Evolutionary conservation across 2,888 invertebrate species (phyloP).

Genomic region (Volucella bombylans): DNA sequence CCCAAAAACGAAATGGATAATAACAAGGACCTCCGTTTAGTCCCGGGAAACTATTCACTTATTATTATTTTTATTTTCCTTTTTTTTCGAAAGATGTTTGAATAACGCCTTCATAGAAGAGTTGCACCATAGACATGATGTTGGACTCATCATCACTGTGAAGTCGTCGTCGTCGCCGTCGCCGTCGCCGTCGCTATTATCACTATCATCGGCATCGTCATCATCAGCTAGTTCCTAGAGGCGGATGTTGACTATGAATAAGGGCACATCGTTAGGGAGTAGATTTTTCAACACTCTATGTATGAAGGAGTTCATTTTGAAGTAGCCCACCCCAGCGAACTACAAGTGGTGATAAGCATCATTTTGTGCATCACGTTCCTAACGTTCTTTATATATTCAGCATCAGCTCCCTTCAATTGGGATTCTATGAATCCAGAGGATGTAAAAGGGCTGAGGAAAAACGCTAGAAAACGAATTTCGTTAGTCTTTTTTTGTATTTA

Average conservation of each 20-base stretch:
- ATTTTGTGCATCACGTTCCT: constrained; percentile 55
- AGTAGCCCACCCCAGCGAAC: constrained; percentile 36
- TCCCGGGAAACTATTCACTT: constrained; percentile 25
- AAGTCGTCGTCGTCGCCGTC: constrained; percentile 16
- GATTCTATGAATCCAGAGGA: constrained; percentile 26
- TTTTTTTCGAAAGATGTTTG: constrained; percentile 47
- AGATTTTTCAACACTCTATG: constrained; percentile 47
- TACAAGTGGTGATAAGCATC: constrained; percentile 51
- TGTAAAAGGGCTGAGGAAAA: constrained; percentile 10
- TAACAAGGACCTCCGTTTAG: constrained; percentile 28
- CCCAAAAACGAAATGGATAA: constrained; percentile 40
- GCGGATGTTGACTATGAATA: constrained; percentile 68
- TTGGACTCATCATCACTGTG: constrained; percentile 44
- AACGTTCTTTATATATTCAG: constrained; percentile 57
- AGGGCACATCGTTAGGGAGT: constrained; percentile 65
- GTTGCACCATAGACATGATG: constrained; percentile 53
- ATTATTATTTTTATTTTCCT: constrained; percentile 3
- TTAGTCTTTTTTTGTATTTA: constrained; percentile 52
- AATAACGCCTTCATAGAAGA: constrained; percentile 63
- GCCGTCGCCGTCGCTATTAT: constrained; percentile 14
- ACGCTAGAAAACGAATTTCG: constrained; percentile 37
- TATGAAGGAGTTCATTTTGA: constrained; percentile 68
- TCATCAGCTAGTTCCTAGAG: constrained; percentile 49
- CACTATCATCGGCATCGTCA: constrained; percentile 14
- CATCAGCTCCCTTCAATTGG: constrained; percentile 61